Base-by-base conservation (phyloP, 1,140 invertebrate genomes). In the Melanaphis sacchari region DNA sequence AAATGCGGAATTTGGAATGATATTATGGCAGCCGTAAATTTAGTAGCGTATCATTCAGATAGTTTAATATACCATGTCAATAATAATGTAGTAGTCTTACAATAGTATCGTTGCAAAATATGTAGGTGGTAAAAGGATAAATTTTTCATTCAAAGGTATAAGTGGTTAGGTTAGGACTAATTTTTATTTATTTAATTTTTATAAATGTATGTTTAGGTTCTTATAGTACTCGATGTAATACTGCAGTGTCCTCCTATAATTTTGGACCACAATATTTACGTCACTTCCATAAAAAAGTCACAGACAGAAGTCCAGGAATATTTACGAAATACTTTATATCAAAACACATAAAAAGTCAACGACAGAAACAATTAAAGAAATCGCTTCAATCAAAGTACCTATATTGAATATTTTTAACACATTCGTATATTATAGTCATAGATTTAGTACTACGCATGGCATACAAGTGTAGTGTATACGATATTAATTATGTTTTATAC, bases 91-190 rank as follows among this genome's bases (percentile, higher is more conserved):
- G 87, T 88, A 36, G 49, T 49, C 31, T 21, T 88, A 88, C 21
- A 49, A 88, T 88, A 88, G 85, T 49, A 88, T 88, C 36, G 41
- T 87, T 31, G 41, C 41, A 22, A 87, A 87, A 46, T 87, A 87
- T 87, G n/a, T 46, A 46, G 84, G 84, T n/a, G 85, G 43, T n/a
- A 88, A 88, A 88, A 46, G 85, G n/a, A 49, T 84, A 84, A 84
- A 84, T 26, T 84, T 84, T 84, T 84, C 82, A 84, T 84, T 84
- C 40, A 84, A 40, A 84, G 82, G 82, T 84, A 41, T 52, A 52
- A 52, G 49, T 52, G 49, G 49, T 52, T 52, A 52, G 49, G 49
- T 52, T 52, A 52, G 18, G 49, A 52, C 49, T 52, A 52, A 52
- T 52, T 52, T 52, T 52, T 52, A 52, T 52, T 52, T 52, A 85